Base-by-base conservation (phyloP, 2,113 vertebrate genomes). In the Cyanoderma ruficeps region DNA sequence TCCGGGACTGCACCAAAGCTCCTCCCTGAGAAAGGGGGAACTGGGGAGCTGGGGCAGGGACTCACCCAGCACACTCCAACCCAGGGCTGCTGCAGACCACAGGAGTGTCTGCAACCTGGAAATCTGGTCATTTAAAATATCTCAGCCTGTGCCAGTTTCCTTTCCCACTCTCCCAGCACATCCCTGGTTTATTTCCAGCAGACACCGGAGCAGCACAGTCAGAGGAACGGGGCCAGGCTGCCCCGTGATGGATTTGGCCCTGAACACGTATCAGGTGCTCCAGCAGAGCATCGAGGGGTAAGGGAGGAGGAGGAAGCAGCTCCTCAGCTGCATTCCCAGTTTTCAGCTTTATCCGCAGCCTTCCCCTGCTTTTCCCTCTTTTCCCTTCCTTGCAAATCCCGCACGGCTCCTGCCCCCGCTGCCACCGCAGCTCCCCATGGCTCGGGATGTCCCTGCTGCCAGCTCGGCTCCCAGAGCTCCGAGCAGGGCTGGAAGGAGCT, bases 241-340 rank as follows among this genome's bases (percentile, higher is more conserved):
- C 31, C 57, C 86, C 8, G 16, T 21, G 72, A 81, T 4, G 39
- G 14, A 63, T 69, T 71, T 87, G 87, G 87, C 81, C 70, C 52
- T 0, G 0, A 27, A 20, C 1, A 1, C 0, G 0, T 7, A 44
- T 56, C 74, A 56, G 57, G n/a, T 0, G 3, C 69, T 64, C 31
- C 65, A 49, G 89, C 71, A 68, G 22, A 64, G 47, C 72, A n/a
- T 2, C 1, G 6, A 59, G 44, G 47, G n/a, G 7, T 37, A 37
- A 37, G 37, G 60, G 55, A 77, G 42, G 52, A 71, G 14, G 41
- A 68, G 41, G 76, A 4, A 31, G 41, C 75, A 56, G 52, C 30
- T 85, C 59, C 47, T 68, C 44, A 20, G 61, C 42, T 37, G 35
- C 79, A 67, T 35, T 72, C 49, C 13, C 39, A 15, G 0, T 35